Evolutionary conservation across 2,113 vertebrate species (phyloP).

Genomic region (Holacanthus passer): DNA sequence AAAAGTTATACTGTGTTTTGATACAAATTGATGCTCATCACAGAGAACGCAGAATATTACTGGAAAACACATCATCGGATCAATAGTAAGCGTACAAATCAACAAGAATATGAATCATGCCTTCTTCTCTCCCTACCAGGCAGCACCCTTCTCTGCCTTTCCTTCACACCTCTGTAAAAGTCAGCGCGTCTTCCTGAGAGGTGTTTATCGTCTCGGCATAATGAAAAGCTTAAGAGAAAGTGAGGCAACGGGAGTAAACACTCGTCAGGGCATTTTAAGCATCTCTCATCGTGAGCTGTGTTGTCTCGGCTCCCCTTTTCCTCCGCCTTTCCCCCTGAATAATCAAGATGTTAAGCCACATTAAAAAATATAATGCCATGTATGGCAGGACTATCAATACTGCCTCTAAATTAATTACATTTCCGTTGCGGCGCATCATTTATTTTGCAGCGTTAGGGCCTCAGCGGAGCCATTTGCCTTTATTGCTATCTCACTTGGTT

Average conservation of each 20-base stretch:
- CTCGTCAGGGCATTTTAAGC: constrained; percentile 79
- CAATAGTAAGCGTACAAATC: constrained; percentile 38
- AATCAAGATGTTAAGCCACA: constrained; percentile 98
- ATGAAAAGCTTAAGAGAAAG: constrained; percentile 86
- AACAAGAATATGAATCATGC: constrained; percentile 40
- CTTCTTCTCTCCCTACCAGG: constrained; percentile 33
- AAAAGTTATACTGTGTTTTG: neutral
- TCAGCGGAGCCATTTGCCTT: constrained; percentile 97
- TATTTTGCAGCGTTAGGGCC: constrained; percentile 96
- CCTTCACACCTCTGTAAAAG: constrained; percentile 61
- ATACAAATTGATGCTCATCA: constrained; percentile 10
- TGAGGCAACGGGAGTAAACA: constrained; percentile 77
- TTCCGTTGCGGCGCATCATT: constrained; percentile 99
- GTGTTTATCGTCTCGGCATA: constrained; percentile 76
- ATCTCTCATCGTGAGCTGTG: constrained; percentile 79
- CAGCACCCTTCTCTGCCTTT: constrained; percentile 38
- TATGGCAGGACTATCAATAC: constrained; percentile 99
- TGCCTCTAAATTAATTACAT: constrained; percentile 99
- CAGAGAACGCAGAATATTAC: constrained; percentile 19
- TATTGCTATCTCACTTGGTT: constrained; percentile 97
- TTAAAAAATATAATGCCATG: constrained; percentile 97
- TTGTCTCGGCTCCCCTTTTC: constrained; percentile 64
- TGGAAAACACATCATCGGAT: constrained; percentile 25
- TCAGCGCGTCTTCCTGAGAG: constrained; percentile 67
- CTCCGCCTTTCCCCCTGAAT: constrained; percentile 73